Conservation (phyloP, 2,113 vertebrate genomes). For the Ursus arctos region DNA sequence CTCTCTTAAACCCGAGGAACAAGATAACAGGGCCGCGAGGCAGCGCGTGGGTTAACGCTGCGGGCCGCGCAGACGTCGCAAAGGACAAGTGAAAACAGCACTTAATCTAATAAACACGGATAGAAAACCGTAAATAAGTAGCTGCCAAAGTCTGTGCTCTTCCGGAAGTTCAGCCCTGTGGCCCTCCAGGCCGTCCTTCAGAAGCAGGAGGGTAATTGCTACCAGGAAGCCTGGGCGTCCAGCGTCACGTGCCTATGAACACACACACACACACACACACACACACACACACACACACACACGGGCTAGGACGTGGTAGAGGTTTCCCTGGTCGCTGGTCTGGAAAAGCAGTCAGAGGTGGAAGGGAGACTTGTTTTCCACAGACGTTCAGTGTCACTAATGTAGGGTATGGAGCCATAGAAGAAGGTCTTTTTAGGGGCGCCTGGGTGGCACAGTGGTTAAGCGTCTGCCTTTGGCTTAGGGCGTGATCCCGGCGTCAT, state of each 20-base stretch:
- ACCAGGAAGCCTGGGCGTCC: rapidly evolving
- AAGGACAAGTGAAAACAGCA: background rate
- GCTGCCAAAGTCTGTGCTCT: background rate
- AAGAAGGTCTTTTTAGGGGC: background rate
- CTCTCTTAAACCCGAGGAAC: too few relatives aligned
- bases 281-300: too few relatives aligned
- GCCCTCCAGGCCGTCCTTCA: background rate
- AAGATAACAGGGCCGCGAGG: background rate
- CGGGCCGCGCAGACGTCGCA: too few relatives aligned
- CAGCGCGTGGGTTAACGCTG: rapidly evolving
- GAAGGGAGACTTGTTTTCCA: background rate
- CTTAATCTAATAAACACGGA: too few relatives aligned
- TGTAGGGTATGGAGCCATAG: background rate
- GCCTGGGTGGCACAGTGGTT: too few relatives aligned
- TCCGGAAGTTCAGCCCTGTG: background rate
- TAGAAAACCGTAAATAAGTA: background rate
- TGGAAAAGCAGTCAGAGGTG: rapidly evolving
- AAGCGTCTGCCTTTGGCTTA: too few relatives aligned
- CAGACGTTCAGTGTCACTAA: background rate
- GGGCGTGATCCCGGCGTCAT: too few relatives aligned
- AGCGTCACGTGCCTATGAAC: too few relatives aligned
- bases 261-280: too few relatives aligned
- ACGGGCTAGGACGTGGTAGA: background rate
- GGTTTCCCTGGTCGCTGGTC: background rate
- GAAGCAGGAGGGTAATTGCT: background rate